Evolutionary conservation across 2,113 vertebrate genomes (phyloP).

Genomic region (Sarotherodon lohbergeri): DNA sequence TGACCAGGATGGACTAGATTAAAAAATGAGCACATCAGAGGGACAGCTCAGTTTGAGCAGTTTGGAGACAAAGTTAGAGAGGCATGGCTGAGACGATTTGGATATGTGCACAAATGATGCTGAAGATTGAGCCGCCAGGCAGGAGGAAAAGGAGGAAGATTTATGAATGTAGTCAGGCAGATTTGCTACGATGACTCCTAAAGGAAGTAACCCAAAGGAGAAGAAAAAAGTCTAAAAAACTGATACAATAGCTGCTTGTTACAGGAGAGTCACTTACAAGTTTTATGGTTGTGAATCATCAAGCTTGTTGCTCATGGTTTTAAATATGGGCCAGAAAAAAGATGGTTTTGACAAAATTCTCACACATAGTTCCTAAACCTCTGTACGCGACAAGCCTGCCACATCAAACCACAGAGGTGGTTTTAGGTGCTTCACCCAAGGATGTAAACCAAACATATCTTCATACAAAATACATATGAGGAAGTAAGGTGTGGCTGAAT

Average conservation of each 20-base stretch:
- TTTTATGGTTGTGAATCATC: neutral
- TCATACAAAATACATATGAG: neutral
- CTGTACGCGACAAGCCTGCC: neutral
- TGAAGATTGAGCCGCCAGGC: neutral
- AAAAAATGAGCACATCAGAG: neutral
- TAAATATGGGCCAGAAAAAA: neutral
- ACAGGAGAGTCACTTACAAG: neutral
- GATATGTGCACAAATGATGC: neutral
- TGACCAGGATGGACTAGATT: neutral
- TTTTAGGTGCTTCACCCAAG: neutral
- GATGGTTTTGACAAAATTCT: neutral
- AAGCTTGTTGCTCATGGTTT: neutral
- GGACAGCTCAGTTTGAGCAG: neutral
- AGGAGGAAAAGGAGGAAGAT: neutral
- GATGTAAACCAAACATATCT: neutral
- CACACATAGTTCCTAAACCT: neutral
- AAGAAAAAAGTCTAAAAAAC: neutral
- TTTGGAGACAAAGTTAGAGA: neutral
- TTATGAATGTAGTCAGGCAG: neutral
- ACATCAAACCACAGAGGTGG: neutral
- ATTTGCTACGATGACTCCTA: neutral
- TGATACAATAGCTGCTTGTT: neutral
- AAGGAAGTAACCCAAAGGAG: neutral
- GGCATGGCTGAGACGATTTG: neutral
- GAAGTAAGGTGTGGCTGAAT: conserved; percentile 17